Evolutionary conservation across 2,888 invertebrate genomes (phyloP), one percentile per base, ranked within the genome.

Genomic region (Lasioglossum figueresi): DNA sequence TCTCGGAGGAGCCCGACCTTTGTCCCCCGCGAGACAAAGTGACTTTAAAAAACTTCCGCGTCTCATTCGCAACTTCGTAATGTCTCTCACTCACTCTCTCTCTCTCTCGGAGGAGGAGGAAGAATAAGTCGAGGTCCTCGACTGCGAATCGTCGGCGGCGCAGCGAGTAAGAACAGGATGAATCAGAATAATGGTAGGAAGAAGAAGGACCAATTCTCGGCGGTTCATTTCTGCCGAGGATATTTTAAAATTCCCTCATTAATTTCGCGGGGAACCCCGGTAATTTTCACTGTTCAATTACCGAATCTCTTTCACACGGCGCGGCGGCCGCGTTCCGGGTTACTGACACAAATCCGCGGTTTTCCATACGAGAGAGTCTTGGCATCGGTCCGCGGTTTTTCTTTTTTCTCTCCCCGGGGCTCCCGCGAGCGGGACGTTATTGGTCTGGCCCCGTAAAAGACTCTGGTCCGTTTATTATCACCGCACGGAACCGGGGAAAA

Each of bases 401-500:
- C n/a, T n/a, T 6, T 6, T 6, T 19, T 8, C 8, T 2, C 19
- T 23, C 72, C 63, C 80, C 48, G 27, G 19, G 31, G 37, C 45
- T 52, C 23, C 40, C 40, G 56, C 80, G 40, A 70, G 82, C 80
- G 56, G 74, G 84, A 88, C 85, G 78, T 88, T 89, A 91, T 91
- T 86, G 89, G 89, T 88, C 86, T 40, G 82, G 76, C 83, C 83
- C 56, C 79, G 84, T 87, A 83, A 90, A 89, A 82, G 83, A 79
- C 82, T 87, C 86, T 88, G 84, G 86, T 87, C 84, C 91, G 90
- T 91, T 91, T 90, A 89, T 92, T 92, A 91, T 90, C 88, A 91
- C 89, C 86, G 87, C 56, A 12, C 87, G 82, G 68, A 68, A 45
- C 16, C 31, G 52, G 73, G 68, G 79, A 59, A 48, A 80, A 70